These are phyloP conservation scores for Podarcis cretensis DNA, from an alignment of 2,113 vertebrate genomes.

Conservation along the genomic window DNA sequence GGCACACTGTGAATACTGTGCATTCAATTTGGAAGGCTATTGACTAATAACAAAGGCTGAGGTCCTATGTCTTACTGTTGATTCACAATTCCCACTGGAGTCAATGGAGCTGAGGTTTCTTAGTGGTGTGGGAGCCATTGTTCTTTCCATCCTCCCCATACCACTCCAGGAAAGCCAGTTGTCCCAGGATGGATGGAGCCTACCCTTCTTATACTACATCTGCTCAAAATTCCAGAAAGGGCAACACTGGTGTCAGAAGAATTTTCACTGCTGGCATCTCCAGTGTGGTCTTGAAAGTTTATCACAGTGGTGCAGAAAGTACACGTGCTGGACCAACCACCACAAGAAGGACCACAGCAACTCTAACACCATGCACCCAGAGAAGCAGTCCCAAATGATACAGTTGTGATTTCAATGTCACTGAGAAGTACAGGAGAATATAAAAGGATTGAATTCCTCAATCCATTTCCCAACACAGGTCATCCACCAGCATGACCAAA, in stretches of 20 bases:
- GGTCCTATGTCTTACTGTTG: not conserved
- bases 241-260: not conserved
- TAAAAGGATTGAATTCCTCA: not conserved
- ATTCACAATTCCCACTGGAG: not conserved
- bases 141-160: not conserved
- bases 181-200: not conserved
- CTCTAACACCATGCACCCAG: not conserved
- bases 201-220: not conserved
- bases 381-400: not conserved
- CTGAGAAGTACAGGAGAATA: not conserved
- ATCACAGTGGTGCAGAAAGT: not conserved
- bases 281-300: not conserved
- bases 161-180: not conserved
- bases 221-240: not conserved
- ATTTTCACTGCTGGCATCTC: not conserved
- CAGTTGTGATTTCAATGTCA: not conserved
- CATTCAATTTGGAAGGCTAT: not conserved
- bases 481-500: no score
- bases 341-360: not conserved
- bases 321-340: not conserved
- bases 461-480: not conserved
- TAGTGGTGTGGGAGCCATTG: no score
- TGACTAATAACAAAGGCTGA: not conserved
- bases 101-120: not conserved
- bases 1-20: not conserved